Conservation (phyloP, 2,888 invertebrate species). For the Tenodera sinensis region DNA sequence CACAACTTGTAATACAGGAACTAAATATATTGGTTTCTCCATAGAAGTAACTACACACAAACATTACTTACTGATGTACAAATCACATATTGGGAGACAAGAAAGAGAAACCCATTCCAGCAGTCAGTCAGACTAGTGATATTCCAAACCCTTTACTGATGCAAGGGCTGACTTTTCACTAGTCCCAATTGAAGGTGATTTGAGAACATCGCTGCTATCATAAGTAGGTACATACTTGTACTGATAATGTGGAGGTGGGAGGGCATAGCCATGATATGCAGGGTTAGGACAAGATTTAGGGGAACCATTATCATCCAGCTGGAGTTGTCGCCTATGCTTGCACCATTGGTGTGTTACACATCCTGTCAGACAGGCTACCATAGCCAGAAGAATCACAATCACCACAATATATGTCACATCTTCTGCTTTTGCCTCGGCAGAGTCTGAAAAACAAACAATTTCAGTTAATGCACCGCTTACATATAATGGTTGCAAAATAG, state of each 20-base stretch:
- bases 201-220: slow-evolving; percentile 18
- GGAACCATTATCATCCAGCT: slow-evolving; percentile 30
- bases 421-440: background rate
- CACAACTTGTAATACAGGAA: slow-evolving; percentile 3
- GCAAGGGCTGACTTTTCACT: slow-evolving; percentile 27
- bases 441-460: background rate
- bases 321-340: slow-evolving; percentile 32
- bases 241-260: slow-evolving; percentile 35
- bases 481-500: too few relatives aligned
- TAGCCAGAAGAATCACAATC: slow-evolving; percentile 8
- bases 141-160: slow-evolving; percentile 13
- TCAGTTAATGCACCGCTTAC: too few relatives aligned
- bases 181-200: slow-evolving; percentile 22
- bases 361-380: background rate
- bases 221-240: slow-evolving; percentile 36
- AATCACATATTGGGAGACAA: slow-evolving; percentile 1
- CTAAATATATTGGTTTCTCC: slow-evolving; percentile 6
- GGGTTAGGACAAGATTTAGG: slow-evolving; percentile 21
- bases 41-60: background rate
- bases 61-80: background rate
- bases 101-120: background rate
- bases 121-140: background rate
- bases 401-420: slow-evolving; percentile 1
- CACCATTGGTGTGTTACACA: slow-evolving; percentile 7
- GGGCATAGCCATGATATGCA: slow-evolving; percentile 27